These are phyloP conservation scores for Artibeus lituratus DNA, from an alignment of 2,797 vertebrate species.

Conservation along the genomic window DNA sequence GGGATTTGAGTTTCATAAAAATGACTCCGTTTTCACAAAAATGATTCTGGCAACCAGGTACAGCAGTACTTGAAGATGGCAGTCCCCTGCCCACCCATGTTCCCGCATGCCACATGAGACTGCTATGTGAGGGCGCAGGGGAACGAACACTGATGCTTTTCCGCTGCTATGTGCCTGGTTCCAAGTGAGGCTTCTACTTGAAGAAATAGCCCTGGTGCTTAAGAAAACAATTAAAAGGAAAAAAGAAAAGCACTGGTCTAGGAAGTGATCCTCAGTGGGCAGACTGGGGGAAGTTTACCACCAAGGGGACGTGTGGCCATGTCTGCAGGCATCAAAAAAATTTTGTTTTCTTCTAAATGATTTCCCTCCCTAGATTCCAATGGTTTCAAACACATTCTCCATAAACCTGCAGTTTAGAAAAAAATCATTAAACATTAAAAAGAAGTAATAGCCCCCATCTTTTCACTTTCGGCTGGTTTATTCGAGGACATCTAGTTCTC, in stretches of 20 bases:
- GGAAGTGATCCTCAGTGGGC: background rate
- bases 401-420: background rate
- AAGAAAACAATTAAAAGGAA: background rate
- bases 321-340: background rate
- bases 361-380: background rate
- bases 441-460: conserved; percentile 27
- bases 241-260: background rate
- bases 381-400: conserved; percentile 16
- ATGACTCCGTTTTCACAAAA: background rate
- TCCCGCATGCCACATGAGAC: background rate
- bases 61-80: background rate
- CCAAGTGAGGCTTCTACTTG: background rate
- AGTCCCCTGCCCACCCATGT: no score
- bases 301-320: background rate
- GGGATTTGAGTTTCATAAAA: background rate
- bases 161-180: background rate
- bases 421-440: conserved; percentile 55
- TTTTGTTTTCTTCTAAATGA: background rate
- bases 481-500: conserved; percentile 59
- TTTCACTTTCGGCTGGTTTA: conserved; percentile 51
- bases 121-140: background rate
- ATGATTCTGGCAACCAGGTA: background rate
- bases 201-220: background rate
- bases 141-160: background rate
- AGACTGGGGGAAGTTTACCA: background rate